Percentiles rank a stretch among this genome's conserved stretches.
Evolutionary conservation across 1,140 invertebrate genomes (phyloP).

Genomic region (Drosophila pruinosa): DNA sequence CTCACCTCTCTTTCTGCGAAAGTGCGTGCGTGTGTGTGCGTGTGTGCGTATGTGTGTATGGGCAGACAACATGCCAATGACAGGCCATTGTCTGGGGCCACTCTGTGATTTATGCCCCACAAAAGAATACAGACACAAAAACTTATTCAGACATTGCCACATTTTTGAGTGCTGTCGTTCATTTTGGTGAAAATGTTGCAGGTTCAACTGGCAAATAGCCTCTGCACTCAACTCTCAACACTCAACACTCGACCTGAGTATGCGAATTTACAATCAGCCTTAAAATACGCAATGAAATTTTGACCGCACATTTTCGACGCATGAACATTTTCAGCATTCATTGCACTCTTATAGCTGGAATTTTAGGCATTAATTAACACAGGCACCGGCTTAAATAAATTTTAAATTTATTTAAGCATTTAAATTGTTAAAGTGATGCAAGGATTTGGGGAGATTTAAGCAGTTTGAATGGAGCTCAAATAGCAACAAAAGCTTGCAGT

Average conservation of each 20-base stretch:
- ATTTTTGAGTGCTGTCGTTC: slow-evolving; percentile 34
- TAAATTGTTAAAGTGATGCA: background rate
- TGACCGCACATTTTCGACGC: background rate
- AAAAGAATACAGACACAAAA: slow-evolving; percentile 13
- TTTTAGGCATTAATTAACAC: background rate
- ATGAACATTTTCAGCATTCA: background rate
- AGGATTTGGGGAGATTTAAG: background rate
- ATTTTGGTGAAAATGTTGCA: slow-evolving; percentile 13
- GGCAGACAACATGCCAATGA: slow-evolving; percentile 44
- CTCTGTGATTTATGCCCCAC: slow-evolving; percentile 61
- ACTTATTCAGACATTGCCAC: slow-evolving; percentile 21
- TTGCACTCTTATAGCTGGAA: background rate
- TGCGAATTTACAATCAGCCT: slow-evolving; percentile 3
- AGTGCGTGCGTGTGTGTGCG: background rate
- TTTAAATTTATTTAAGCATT: background rate
- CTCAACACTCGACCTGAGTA: background rate
- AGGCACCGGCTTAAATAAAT: background rate
- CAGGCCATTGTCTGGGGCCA: slow-evolving; percentile 65
- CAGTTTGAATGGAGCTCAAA: too few relatives aligned
- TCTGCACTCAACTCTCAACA: background rate
- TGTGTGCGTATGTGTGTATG: slow-evolving; percentile 5
- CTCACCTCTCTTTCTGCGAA: slow-evolving; percentile 10
- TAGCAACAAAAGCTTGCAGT: too few relatives aligned
- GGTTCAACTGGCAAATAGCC: slow-evolving; percentile 12
- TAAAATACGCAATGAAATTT: slow-evolving; percentile 10